phyloP scores from a whole-genome alignment of 2,888 invertebrate species.

The Hirtodrosophila alboralis region DNA sequence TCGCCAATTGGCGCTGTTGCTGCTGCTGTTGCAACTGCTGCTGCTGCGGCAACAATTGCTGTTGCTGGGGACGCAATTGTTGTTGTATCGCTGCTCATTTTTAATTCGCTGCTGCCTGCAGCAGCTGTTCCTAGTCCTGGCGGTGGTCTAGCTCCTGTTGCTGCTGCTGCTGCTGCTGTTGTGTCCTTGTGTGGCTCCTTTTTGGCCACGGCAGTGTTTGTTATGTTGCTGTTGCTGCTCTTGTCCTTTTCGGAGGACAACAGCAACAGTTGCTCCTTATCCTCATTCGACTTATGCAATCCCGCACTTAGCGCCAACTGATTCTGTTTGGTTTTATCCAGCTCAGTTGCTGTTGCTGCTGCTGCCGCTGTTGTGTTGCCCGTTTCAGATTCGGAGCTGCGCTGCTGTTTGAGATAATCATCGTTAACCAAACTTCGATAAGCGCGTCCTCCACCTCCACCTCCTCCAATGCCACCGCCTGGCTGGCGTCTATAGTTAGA shows the following conservation, averaged over 20 bases:
- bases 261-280: conserved; percentile 48
- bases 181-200: conserved; percentile 58
- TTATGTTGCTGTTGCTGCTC: conserved; percentile 50
- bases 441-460: conserved; percentile 48
- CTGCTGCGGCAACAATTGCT: conserved; percentile 23
- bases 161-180: conserved; percentile 8
- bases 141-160: conserved; percentile 51
- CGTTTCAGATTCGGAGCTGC: conserved; percentile 80
- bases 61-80: conserved; percentile 32
- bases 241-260: conserved; percentile 67
- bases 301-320: conserved; percentile 89
- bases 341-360: conserved; percentile 64
- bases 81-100: conserved; percentile 32
- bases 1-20: conserved; percentile 50
- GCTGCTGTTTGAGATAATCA: conserved; percentile 71
- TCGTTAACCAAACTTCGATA: conserved; percentile 79
- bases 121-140: conserved; percentile 55
- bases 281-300: conserved; percentile 82
- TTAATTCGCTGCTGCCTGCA: neutral
- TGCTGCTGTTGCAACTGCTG: conserved; percentile 13
- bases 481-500: conserved; percentile 81
- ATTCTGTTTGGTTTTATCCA: conserved; percentile 88
- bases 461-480: conserved; percentile 68
- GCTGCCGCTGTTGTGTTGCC: conserved; percentile 22
- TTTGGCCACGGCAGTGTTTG: conserved; percentile 68